Evolutionary conservation across 1,140 invertebrate species (phyloP), one percentile per base, ranked within the genome.

Genomic region (Dendroctonus valens): DNA sequence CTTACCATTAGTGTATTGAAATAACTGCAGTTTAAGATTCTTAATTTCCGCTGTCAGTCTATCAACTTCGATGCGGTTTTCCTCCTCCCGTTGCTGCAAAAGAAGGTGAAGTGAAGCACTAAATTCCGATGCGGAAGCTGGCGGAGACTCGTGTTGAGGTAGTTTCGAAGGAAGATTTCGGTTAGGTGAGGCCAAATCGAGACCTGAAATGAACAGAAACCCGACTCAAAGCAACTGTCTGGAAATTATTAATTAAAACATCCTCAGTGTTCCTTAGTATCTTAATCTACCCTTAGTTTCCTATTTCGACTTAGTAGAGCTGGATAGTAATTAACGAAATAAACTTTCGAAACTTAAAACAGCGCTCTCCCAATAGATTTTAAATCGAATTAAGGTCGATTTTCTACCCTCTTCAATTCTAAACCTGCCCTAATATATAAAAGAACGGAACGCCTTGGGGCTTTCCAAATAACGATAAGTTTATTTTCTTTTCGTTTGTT

Each of bases 11-110:
- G 82, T 80, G 65, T 84, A 75, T 70, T 86, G 83, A 6, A 84
- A 73, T 8, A 88, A 79, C 71, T 85, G 83, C 39, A 84, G 76
- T 72, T 87, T 86, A 44, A 87, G 76, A 9, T 79, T 76, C 40
- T 80, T 78, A 61, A 88, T 87, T 76, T 87, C 84, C 1, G 83
- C 80, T 3, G 83, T 85, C 8, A 87, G 80, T 63, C 82, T 75
- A 59, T 83, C 82, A n/a, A 86, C 80, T 75, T 86, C 83, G 26
- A 79, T 77, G 53, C 80, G 74, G 68, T 82, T 83, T 74, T 85
- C 83, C 69, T 85, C 83, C 68, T 86, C 84, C 6, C 83, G 75
- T 69, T 84, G 81, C 73, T 81, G 83, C 59, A 83, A 67, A 11
- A 83, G 75, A 59, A 79, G 79, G 41, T 81, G 75, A 69, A 82